Base-by-base conservation (phyloP, 2,113 vertebrate species). In the Proteles cristata region DNA sequence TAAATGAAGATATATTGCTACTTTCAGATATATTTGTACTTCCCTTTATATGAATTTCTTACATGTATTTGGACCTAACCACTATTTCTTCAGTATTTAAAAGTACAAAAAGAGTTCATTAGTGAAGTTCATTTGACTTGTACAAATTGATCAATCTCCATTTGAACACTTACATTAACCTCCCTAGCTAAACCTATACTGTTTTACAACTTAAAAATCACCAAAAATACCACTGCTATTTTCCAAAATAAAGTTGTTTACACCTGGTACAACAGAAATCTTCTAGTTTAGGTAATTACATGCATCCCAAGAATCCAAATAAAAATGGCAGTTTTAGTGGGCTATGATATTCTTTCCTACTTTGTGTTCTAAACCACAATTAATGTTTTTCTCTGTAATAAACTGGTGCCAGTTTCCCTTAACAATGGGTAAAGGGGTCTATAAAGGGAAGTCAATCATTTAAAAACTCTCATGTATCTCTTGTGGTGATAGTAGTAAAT, bases 21-120 rank as follows among this genome's bases (percentile, higher is more conserved):
- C 31, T 79, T 90, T 12, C 63, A 73, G 79, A 35, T 97, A 50
- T 73, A 77, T 87, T 83, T 89, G 17, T 81, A 61, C 23, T 94
- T 9, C 15, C 31, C 21, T 71, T 61, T 71, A 28, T 19, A 35
- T 88, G 63, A 88, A 39, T 94, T 92, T 50, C 35, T 95, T 96
- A 69, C 33, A 21, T 81, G 66, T 96, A 85, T 91, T 88, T 97
- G 19, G 9, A 82, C 96, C 16, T 85, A 95, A 45, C 87, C 92
- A 95, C 96, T 90, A 96, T 97, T 68, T 9, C 45, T 77, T 83
- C 8, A 43, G 23, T 82, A 39, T 94, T 97, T 90, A 96, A 35
- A 69, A 94, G 1, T 97, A 94, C 58, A 53, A n/a, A 80, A 88
- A 87, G 25, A 96, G 31, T 69, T 97, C 76, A 65, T 89, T 97